phyloP scores from a whole-genome alignment of 2,888 invertebrate genomes.

The Platycnemis pennipes region DNA sequence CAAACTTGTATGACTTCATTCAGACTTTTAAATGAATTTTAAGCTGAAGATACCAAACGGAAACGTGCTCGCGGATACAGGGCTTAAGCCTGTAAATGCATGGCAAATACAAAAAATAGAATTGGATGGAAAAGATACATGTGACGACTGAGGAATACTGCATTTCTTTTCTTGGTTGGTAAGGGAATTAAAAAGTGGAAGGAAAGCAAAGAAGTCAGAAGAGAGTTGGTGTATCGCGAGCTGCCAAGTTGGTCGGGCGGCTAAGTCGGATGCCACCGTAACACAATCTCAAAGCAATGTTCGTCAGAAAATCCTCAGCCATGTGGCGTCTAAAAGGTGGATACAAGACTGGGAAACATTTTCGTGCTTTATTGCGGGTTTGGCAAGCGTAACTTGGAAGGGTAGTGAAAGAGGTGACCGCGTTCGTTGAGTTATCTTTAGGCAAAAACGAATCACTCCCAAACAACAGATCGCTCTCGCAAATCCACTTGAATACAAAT shows the following conservation, averaged over 20 bases:
- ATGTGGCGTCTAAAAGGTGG: slow-evolving; percentile 28
- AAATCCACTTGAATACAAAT: too few relatives aligned
- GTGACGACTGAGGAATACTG: background rate
- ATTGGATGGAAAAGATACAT: slow-evolving; percentile 23
- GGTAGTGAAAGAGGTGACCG: background rate
- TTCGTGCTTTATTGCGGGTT: slow-evolving; percentile 50
- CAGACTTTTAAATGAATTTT: background rate
- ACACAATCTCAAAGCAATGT: slow-evolving; percentile 66
- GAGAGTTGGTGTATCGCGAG: background rate
- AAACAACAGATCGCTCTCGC: too few relatives aligned
- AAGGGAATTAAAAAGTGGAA: background rate
- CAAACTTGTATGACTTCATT: background rate
- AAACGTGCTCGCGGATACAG: too few relatives aligned
- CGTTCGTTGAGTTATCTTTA: slow-evolving; percentile 20
- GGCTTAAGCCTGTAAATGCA: background rate
- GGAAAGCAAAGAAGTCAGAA: background rate
- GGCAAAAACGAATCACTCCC: background rate
- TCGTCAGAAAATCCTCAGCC: slow-evolving; percentile 1
- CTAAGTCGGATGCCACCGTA: slow-evolving; percentile 29
- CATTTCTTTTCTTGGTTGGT: background rate
- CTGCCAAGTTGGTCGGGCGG: slow-evolving; percentile 56
- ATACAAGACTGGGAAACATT: slow-evolving; percentile 37
- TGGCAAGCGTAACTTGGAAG: slow-evolving; percentile 3
- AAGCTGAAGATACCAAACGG: background rate
- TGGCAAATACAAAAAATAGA: slow-evolving; percentile 4